Evolutionary conservation across 2,797 vertebrate species (phyloP).

Genomic region (Ctenochaetus hawaiiensis): DNA sequence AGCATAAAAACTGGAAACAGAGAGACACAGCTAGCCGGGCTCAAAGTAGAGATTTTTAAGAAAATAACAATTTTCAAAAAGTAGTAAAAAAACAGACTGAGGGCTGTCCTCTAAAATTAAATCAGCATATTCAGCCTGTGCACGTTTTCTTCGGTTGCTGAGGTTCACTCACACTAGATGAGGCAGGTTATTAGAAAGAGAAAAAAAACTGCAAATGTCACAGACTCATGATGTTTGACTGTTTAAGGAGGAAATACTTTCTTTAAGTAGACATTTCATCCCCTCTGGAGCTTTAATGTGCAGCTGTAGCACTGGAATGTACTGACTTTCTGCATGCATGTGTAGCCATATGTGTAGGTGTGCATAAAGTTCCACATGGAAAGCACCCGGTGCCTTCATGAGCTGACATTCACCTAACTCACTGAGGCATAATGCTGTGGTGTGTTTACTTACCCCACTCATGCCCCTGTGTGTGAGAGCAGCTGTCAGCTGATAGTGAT

Average conservation of each 20-base stretch:
- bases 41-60: background rate
- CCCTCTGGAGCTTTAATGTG: conserved; percentile 10
- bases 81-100: background rate
- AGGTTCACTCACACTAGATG: background rate
- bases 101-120: background rate
- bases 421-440: conserved; percentile 5
- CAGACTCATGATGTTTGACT: conserved; percentile 5
- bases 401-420: conserved; percentile 7
- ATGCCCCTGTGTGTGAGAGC: conserved; percentile 52
- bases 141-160: background rate
- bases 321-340: background rate
- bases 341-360: background rate
- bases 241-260: background rate
- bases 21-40: background rate
- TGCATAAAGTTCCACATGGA: background rate
- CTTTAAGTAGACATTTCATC: background rate
- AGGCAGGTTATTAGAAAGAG: background rate
- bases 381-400: conserved; percentile 42
- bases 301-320: conserved; percentile 37
- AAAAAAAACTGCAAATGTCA: conserved; percentile 9
- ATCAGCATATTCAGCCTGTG: background rate
- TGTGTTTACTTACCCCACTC: conserved; percentile 58
- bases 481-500: conserved; percentile 52
- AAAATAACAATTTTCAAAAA: background rate
- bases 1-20: background rate